Base-by-base conservation (phyloP, 2,888 invertebrate genomes). In the Pheosia tremula region DNA sequence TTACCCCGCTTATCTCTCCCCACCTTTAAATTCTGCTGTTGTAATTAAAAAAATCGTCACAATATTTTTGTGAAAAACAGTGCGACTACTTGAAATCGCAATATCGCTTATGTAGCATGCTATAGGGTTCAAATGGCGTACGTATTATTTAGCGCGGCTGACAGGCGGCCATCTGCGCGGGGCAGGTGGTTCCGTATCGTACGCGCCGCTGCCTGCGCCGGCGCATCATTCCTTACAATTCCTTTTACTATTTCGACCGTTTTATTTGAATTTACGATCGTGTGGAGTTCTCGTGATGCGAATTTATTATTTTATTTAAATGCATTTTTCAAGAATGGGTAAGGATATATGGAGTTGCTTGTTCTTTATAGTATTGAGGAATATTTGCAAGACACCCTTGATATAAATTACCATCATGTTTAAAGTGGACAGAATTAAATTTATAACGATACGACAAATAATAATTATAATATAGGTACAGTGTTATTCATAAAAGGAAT, bases 241-340 rank as follows among this genome's bases (percentile, higher is more conserved):
- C 60, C 60, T 64, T 70, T 61, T 64, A 45, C 52, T 68, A 72
- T 68, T 74, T 76, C 62, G 71, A 67, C 71, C 67, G 69, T 74
- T 76, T 73, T 65, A 74, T 76, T 76, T 63, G 64, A 73, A 74
- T 69, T 74, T 69, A 76, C 66, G 69, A 68, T 63, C 71, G 61
- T 64, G 10, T 36, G 58, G 62, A 52, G 55, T 66, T 61, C 60
- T 69, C 60, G 55, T 52, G 37, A 56, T 5, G 39, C 36, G 0
- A 38, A 54, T 54, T 54, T 38, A 24, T 39, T 54, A 38, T 39
- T 54, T 54, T 54, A 38, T 54, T 54, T 54, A 38, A 36, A 36
- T 52, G 8, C 50, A 24, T 58, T 60, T 67, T 50, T 39, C 9
- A 56, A 55, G 43, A 43, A 37, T 24, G 24, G 43, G 8, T 41